Evolutionary conservation across 1,140 invertebrate species (phyloP), one percentile per base, ranked within the genome.

Genomic region (Chlorops oryzae): DNA sequence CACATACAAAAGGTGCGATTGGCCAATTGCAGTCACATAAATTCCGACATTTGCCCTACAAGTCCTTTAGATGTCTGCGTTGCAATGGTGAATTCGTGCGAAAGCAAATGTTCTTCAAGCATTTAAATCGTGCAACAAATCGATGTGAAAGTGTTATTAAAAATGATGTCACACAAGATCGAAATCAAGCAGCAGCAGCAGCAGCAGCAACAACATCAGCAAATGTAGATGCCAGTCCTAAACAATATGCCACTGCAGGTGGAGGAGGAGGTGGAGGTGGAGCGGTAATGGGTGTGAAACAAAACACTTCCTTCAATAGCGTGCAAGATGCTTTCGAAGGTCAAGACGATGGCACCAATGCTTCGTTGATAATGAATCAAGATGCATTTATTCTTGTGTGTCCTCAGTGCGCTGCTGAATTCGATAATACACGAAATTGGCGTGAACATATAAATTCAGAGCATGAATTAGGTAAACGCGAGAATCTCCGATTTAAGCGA

Each of bases 41-140:
- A 45, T 69, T 69, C 52, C 61, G 65, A 0, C 65, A 69, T 38
- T 50, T 69, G 25, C 65, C 65, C 0, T 63, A 68, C 23, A 62
- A 66, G 22, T 69, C 65, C n/a, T 69, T 69, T 23, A 63, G 60
- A 21, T 69, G 65, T 39, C 47, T 65, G 18, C 62, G 55, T 21
- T 69, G 65, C 40, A 56, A 48, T 28, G 61, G 59, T 0, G 59
- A 63, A 24, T 69, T 69, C 51, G 65, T 69, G 10, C 65, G 65
- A 17, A 69, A 69, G 25, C 65, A 69, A 56, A 69, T 69, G 65
- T 69, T 69, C 47, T 69, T 69, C 34, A 69, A 69, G 32, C 65
- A 69, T 48, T 44, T 69, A 34, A 69, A 69, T 41, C 52, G 62
- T 0, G 55, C 59, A 25, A 69, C 65, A 9, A 65, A 69, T 52